phyloP scores from a whole-genome alignment of 2,888 invertebrate species.

The Dinocampus coccinellae region DNA sequence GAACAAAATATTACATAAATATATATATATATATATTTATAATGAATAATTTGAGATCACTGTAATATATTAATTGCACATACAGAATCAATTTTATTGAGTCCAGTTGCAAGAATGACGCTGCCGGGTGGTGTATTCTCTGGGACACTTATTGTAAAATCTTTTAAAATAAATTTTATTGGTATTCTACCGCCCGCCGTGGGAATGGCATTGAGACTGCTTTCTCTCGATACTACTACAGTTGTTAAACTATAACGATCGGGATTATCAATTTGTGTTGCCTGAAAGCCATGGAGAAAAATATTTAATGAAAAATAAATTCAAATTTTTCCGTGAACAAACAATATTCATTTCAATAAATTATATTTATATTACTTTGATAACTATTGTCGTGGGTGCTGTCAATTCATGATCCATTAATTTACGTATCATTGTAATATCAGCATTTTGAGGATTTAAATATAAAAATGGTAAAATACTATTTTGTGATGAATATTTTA shows the following conservation, averaged over 20 bases:
- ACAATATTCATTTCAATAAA: background rate
- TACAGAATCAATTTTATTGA: slow-evolving; percentile 68
- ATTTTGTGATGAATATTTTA: slow-evolving; percentile 78
- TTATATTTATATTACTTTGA: slow-evolving; percentile 73
- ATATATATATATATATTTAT: background rate
- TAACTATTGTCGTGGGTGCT: slow-evolving; percentile 83
- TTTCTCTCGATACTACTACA: slow-evolving; percentile 76
- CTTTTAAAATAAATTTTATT: slow-evolving; percentile 79
- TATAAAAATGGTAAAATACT: slow-evolving; percentile 76
- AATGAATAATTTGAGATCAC: background rate
- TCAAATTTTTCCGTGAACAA: background rate
- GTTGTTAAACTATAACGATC: slow-evolving; percentile 91
- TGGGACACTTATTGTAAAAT: slow-evolving; percentile 79
- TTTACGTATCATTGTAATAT: slow-evolving; percentile 73
- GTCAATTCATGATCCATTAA: slow-evolving; percentile 75
- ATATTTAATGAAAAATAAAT: too few species aligned
- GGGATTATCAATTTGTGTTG: slow-evolving; percentile 86
- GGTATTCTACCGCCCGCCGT: slow-evolving; percentile 66
- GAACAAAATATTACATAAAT: too few species aligned
- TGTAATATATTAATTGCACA: slow-evolving; percentile 41
- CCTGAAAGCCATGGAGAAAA: slow-evolving; percentile 74
- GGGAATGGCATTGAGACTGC: slow-evolving; percentile 70
- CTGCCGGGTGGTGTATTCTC: slow-evolving; percentile 84
- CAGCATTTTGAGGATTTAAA: slow-evolving; percentile 77
- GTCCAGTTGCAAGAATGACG: slow-evolving; percentile 77